Evolutionary conservation across 2,113 vertebrate species (phyloP).

Genomic region (Pandion haliaetus): DNA sequence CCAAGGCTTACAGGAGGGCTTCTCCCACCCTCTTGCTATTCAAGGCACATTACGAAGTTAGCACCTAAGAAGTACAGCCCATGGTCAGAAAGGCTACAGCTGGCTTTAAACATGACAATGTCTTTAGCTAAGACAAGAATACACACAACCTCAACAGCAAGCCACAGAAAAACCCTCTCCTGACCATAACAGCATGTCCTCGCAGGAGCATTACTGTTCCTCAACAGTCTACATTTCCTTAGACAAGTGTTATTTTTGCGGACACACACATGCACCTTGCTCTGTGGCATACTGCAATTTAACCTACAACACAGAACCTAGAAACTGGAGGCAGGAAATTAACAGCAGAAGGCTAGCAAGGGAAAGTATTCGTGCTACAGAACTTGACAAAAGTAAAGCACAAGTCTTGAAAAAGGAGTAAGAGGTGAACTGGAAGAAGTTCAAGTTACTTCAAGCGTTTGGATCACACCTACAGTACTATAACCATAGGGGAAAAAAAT

Average conservation of each 20-base stretch:
- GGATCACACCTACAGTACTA: background rate
- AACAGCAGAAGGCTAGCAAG: fast-evolving
- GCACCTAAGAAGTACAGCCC: background rate
- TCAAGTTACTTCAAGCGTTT: background rate
- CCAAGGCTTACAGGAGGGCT: background rate
- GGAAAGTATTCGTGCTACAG: fast-evolving
- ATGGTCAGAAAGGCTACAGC: background rate
- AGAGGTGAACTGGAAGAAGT: background rate
- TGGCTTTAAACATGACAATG: background rate
- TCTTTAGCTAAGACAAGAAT: background rate
- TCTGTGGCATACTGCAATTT: fast-evolving
- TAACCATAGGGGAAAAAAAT: background rate
- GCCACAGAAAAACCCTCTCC: background rate
- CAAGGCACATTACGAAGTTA: background rate
- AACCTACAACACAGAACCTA: fast-evolving
- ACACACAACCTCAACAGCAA: background rate
- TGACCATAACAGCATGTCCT: background rate
- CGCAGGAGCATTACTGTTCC: background rate
- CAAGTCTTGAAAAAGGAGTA: background rate
- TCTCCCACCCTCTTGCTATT: background rate
- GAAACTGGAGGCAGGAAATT: background rate
- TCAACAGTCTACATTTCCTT: fast-evolving
- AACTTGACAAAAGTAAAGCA: background rate
- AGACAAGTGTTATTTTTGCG: background rate
- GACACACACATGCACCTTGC: background rate